Evolutionary conservation across 2,113 vertebrate genomes (phyloP).

Genomic region (Taurulus bubalis): DNA sequence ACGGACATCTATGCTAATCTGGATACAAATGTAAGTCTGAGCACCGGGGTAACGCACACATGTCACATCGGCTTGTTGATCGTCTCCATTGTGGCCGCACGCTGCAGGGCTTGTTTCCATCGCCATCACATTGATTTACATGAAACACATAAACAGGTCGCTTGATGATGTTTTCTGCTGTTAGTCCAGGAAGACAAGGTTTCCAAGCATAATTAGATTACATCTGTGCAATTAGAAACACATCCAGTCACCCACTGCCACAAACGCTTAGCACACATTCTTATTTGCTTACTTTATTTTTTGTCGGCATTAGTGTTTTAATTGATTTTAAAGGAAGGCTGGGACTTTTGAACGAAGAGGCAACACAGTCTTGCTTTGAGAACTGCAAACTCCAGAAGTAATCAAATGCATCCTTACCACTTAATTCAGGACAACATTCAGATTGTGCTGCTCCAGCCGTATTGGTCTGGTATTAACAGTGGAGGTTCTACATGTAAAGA

Average conservation of each 20-base stretch:
- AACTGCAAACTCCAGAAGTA: background rate
- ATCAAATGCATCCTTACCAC: background rate
- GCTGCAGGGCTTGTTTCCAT: conserved; percentile 58
- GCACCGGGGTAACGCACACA: conserved; percentile 16
- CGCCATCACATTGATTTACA: conserved; percentile 58
- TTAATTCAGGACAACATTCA: background rate
- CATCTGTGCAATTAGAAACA: conserved; percentile 19
- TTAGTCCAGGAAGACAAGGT: conserved; percentile 44
- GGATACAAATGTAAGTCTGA: conserved; percentile 38
- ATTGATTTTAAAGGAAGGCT: background rate
- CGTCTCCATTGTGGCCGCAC: conserved; percentile 17
- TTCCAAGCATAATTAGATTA: conserved; percentile 52
- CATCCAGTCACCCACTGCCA: conserved; percentile 39
- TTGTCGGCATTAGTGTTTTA: background rate
- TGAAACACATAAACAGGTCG: conserved; percentile 67
- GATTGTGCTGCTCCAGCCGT: background rate
- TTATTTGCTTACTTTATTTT: background rate
- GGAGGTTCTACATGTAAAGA: too few species aligned
- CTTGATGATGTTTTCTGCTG: conserved; percentile 31
- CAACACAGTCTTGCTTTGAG: background rate
- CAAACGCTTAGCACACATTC: conserved; percentile 14
- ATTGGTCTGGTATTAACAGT: background rate
- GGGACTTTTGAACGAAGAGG: background rate
- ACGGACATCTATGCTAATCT: conserved; percentile 67
- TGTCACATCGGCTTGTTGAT: conserved; percentile 56